These are phyloP conservation scores for Empis stercorea DNA, from an alignment of 2,888 invertebrate species.

Conservation along the genomic window DNA sequence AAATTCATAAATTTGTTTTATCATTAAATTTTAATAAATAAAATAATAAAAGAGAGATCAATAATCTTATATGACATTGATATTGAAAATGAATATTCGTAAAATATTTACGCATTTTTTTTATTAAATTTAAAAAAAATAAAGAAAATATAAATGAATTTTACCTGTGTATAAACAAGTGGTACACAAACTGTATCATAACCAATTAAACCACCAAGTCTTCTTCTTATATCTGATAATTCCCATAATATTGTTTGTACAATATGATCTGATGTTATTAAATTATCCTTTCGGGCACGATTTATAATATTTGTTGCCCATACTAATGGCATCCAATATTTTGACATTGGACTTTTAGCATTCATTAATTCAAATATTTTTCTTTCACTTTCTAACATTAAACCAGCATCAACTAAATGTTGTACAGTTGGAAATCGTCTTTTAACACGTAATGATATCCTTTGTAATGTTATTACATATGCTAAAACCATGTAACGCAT, in stretches of 20 bases:
- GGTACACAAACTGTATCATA: slow-evolving; percentile 89
- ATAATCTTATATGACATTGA: too few species aligned
- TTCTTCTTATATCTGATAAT: slow-evolving; percentile 73
- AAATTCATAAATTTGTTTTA: too few species aligned
- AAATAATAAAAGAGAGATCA: too few species aligned
- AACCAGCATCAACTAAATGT: slow-evolving; percentile 80
- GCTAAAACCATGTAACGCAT: slow-evolving; percentile 80
- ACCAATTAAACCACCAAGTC: slow-evolving; percentile 73
- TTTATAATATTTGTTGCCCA: slow-evolving; percentile 90
- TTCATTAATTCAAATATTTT: slow-evolving; percentile 86
- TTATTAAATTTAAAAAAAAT: too few species aligned
- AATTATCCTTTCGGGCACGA: slow-evolving; percentile 68
- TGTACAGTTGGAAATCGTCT: slow-evolving; percentile 80
- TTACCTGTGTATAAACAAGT: slow-evolving; percentile 81
- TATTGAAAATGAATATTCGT: too few species aligned
- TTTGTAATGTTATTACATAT: slow-evolving; percentile 76
- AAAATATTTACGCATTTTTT: too few species aligned
- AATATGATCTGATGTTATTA: slow-evolving; percentile 81
- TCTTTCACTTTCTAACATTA: slow-evolving; percentile 83
- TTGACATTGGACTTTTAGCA: slow-evolving; percentile 78
- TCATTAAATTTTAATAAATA: too few species aligned
- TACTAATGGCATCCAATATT: slow-evolving; percentile 86
- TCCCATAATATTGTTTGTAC: slow-evolving; percentile 83
- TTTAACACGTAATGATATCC: slow-evolving; percentile 77
- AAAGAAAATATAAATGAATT: slow-evolving; percentile 8